Evolutionary conservation across 2,888 invertebrate genomes (phyloP).

Genomic region (Linnaemya tessellans): DNA sequence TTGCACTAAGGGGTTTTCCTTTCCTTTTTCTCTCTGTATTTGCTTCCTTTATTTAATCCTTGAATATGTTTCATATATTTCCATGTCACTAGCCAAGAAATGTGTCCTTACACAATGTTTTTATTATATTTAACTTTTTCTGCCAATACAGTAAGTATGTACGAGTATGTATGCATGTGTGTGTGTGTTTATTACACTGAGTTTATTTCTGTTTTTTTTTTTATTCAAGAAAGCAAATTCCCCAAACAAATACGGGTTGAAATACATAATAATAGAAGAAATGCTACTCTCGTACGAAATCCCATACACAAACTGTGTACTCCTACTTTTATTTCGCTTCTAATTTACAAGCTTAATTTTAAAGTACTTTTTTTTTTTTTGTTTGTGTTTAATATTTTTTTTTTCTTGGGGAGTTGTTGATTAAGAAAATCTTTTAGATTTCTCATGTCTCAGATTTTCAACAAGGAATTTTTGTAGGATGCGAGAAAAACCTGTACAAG

Average conservation of each 20-base stretch:
- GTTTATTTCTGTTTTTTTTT: background rate
- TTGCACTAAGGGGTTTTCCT: slow-evolving; percentile 4
- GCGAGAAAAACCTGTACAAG: background rate
- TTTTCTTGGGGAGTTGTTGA: slow-evolving; percentile 16
- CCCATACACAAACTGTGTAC: background rate
- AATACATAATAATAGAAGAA: slow-evolving; percentile 34
- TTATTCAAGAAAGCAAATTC: slow-evolving; percentile 18
- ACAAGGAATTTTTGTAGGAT: background rate
- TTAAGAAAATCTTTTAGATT: slow-evolving; percentile 25
- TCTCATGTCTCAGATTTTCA: background rate
- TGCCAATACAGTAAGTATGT: slow-evolving; percentile 2
- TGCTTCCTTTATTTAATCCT: slow-evolving; percentile 16
- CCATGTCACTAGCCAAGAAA: slow-evolving; percentile 43
- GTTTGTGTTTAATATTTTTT: background rate
- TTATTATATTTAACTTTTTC: slow-evolving; percentile 21
- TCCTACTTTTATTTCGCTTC: slow-evolving; percentile 27
- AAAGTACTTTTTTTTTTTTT: slow-evolving; percentile 12
- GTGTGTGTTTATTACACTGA: slow-evolving; percentile 1
- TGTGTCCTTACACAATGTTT: slow-evolving; percentile 56
- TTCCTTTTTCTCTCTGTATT: background rate
- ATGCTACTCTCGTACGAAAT: background rate
- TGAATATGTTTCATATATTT: slow-evolving; percentile 33
- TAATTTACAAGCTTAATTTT: slow-evolving; percentile 34
- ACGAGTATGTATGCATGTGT: background rate
- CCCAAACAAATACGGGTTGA: slow-evolving; percentile 41